These are phyloP conservation scores for Pseudolaguvia tuberculata DNA, from an alignment of 2,113 vertebrate species.

Conservation along the genomic window DNA sequence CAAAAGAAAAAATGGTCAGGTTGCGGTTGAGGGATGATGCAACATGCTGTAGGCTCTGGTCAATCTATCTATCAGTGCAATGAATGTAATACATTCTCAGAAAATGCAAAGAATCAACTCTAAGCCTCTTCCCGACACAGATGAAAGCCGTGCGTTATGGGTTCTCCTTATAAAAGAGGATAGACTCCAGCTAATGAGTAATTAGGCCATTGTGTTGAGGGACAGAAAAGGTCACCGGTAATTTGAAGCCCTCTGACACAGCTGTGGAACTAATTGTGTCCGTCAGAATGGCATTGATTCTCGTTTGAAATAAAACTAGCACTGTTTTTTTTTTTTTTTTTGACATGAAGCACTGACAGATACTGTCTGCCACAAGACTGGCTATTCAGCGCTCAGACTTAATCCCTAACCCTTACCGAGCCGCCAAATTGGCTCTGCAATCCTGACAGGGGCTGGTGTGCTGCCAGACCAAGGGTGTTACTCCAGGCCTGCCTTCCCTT, in stretches of 20 bases:
- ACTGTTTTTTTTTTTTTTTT: slow-evolving; percentile 26
- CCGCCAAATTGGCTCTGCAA: slow-evolving; percentile 57
- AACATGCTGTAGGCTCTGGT: slow-evolving; percentile 45
- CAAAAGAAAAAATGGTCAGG: slow-evolving; percentile 40
- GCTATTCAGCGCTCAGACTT: slow-evolving; percentile 43
- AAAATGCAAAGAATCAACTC: slow-evolving; percentile 44
- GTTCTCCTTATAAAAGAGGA: slow-evolving; percentile 50
- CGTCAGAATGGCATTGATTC: slow-evolving; percentile 64
- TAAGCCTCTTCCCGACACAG: slow-evolving; percentile 46
- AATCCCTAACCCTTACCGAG: slow-evolving; percentile 52
- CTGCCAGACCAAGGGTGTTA: slow-evolving; percentile 45
- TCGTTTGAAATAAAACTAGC: slow-evolving; percentile 65
- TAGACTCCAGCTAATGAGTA: slow-evolving; percentile 58
- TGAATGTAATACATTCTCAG: slow-evolving; percentile 51
- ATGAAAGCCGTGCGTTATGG: slow-evolving; percentile 47
- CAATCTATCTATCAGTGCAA: slow-evolving; percentile 55
- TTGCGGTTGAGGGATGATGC: slow-evolving; percentile 27
- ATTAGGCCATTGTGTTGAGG: slow-evolving; percentile 58
- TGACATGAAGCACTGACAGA: slow-evolving; percentile 62
- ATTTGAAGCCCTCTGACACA: slow-evolving; percentile 61
- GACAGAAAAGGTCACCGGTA: slow-evolving; percentile 60
- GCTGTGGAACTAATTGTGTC: slow-evolving; percentile 67
- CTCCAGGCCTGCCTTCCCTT: slow-evolving; percentile 37
- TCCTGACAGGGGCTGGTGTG: slow-evolving; percentile 47
- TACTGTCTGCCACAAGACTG: slow-evolving; percentile 45